A percentile compares a stretch with the other conserved stretches of the same genome.
Conservation (phyloP, 2,888 invertebrate genomes). For the Zaprionus obscuricornis region DNA sequence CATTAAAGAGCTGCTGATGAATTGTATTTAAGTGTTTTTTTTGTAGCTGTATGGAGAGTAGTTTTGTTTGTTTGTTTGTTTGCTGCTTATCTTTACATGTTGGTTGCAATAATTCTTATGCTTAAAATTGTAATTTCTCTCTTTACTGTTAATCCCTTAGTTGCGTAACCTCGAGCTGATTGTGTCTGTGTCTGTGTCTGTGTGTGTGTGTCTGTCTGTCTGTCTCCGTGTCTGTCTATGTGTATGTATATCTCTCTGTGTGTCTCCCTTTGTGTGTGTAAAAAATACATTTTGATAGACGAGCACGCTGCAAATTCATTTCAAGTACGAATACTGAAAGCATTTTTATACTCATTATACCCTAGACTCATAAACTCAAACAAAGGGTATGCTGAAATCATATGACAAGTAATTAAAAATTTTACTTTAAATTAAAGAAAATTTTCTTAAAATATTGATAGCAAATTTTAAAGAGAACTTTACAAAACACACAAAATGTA, state of each 20-base stretch:
- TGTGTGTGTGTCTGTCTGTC: background rate
- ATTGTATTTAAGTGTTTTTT: too few relatives aligned
- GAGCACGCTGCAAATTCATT: constrained; percentile 43
- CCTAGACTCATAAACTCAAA: constrained; percentile 3
- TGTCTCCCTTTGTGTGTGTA: constrained; percentile 36
- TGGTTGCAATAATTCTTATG: constrained; percentile 43
- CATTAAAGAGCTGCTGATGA: constrained; percentile 32
- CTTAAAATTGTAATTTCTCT: constrained; percentile 57
- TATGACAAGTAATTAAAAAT: too few relatives aligned
- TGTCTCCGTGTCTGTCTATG: constrained; percentile 1
- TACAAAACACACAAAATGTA: too few relatives aligned
- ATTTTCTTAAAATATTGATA: too few relatives aligned
- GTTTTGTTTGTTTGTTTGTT: too few relatives aligned
- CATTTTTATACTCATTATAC: constrained; percentile 13
- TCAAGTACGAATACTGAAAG: constrained; percentile 27
- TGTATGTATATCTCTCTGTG: constrained; percentile 1
- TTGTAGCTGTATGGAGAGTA: too few relatives aligned
- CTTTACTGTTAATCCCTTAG: constrained; percentile 50
- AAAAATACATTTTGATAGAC: constrained; percentile 46
- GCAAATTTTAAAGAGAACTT: too few relatives aligned
- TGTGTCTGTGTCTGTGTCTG: background rate
- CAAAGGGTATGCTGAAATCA: constrained; percentile 5
- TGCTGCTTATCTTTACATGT: constrained; percentile 9
- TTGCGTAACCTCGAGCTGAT: constrained; percentile 20
- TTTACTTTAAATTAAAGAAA: too few relatives aligned